Percentiles rank a stretch among this genome's conserved stretches.
Conservation (phyloP, 1,140 invertebrate species). For the Centruroides vittatus region DNA sequence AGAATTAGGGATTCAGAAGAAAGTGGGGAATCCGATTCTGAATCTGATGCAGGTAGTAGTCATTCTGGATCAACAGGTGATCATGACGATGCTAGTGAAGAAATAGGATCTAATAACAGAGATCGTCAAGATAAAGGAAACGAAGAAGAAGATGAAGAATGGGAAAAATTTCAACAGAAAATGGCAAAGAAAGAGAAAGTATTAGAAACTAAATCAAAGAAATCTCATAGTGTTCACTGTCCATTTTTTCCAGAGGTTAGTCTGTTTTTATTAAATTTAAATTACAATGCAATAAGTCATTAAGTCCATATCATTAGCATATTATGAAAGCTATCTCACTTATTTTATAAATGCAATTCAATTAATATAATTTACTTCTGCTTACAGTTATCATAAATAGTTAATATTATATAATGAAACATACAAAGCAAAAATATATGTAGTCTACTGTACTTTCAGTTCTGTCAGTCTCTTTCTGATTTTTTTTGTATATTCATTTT, state of each 20-base stretch:
- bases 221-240: conserved; percentile 90
- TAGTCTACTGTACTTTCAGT: too few relatives aligned
- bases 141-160: conserved; percentile 39
- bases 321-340: too few relatives aligned
- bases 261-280: neutral
- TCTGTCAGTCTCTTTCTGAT: too few relatives aligned
- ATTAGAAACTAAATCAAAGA: conserved; percentile 82
- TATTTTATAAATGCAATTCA: too few relatives aligned
- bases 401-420: too few relatives aligned
- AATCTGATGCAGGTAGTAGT: neutral
- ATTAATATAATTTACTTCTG: too few relatives aligned
- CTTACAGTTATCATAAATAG: too few relatives aligned
- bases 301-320: too few relatives aligned
- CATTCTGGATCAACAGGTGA: conserved; percentile 34
- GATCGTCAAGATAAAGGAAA: conserved; percentile 22
- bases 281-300: too few relatives aligned
- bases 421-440: too few relatives aligned
- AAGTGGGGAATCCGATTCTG: conserved; percentile 4
- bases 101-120: conserved; percentile 20
- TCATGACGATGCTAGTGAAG: conserved; percentile 37
- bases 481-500: too few relatives aligned
- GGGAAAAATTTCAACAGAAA: conserved; percentile 40
- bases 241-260: conserved; percentile 77
- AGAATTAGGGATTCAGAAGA: conserved; percentile 8
- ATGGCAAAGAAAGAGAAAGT: conserved; percentile 55